A percentile compares a stretch with the other conserved stretches of the same genome.
These are phyloP conservation scores for Dipodomys spectabilis DNA, from an alignment of 2,113 vertebrate genomes.

Conservation along the genomic window DNA sequence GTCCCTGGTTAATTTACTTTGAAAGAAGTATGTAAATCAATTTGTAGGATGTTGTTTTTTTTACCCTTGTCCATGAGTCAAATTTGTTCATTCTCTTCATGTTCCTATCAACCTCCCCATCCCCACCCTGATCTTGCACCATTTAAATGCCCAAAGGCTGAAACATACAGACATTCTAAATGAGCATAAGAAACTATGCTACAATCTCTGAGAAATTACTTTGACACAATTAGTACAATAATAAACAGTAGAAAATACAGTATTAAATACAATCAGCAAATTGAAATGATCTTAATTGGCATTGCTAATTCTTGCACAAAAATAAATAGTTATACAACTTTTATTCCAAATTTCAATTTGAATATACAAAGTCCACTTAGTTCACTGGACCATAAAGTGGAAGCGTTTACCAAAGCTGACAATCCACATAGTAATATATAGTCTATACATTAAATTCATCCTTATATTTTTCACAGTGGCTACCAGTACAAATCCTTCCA, in stretches of 20 bases:
- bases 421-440: background rate
- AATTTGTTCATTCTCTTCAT: background rate
- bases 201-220: slow-evolving; percentile 65
- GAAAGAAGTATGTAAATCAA: slow-evolving; percentile 38
- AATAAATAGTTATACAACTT: slow-evolving; percentile 66
- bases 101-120: background rate
- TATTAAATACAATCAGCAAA: slow-evolving; percentile 67
- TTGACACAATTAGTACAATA: slow-evolving; percentile 69
- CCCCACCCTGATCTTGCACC: no score
- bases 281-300: slow-evolving; percentile 68
- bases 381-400: slow-evolving; percentile 59
- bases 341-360: slow-evolving; percentile 67
- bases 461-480: background rate
- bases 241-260: slow-evolving; percentile 63
- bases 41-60: background rate
- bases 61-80: slow-evolving; percentile 20
- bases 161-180: slow-evolving; percentile 51
- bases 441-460: background rate
- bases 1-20: background rate
- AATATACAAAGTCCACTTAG: slow-evolving; percentile 46
- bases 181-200: slow-evolving; percentile 54
- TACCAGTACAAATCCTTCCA: background rate
- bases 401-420: slow-evolving; percentile 46
- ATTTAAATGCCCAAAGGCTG: background rate
- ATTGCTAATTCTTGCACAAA: slow-evolving; percentile 73